Evolutionary conservation across 2,113 vertebrate species (phyloP).

Genomic region (Cynocephalus volans): DNA sequence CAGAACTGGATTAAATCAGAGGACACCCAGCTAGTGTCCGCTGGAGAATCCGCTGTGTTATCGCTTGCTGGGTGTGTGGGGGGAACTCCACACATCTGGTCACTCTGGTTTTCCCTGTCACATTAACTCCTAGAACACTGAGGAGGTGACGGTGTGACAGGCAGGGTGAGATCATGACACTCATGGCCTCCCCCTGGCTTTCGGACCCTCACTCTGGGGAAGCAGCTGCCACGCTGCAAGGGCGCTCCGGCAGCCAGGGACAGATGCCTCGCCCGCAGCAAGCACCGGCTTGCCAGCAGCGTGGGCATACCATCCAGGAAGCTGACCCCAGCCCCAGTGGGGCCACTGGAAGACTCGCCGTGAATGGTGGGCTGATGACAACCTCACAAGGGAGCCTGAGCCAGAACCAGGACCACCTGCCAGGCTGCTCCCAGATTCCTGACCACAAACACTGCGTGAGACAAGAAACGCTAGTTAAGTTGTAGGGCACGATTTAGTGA

Average conservation of each 20-base stretch:
- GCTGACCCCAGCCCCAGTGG: background rate
- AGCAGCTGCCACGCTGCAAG: background rate
- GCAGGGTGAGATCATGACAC: background rate
- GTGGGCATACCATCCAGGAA: background rate
- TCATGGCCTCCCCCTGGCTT: background rate
- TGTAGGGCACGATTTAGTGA: background rate
- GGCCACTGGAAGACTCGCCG: background rate
- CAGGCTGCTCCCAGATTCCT: background rate
- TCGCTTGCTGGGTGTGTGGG: background rate
- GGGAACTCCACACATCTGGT: background rate
- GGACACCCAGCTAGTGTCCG: background rate
- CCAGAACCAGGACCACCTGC: background rate
- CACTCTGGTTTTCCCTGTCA: background rate
- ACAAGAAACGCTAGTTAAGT: background rate
- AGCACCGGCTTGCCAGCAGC: no score
- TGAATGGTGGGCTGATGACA: background rate
- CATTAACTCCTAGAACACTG: background rate
- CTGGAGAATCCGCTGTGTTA: background rate
- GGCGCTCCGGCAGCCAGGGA: background rate
- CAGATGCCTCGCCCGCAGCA: background rate
- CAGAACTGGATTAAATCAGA: background rate
- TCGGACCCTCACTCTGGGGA: background rate
- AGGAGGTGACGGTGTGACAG: background rate
- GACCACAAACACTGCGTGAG: background rate
- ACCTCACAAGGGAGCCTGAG: background rate